Conservation (phyloP, 2,797 vertebrate genomes). For the Pangasius krempfi region DNA sequence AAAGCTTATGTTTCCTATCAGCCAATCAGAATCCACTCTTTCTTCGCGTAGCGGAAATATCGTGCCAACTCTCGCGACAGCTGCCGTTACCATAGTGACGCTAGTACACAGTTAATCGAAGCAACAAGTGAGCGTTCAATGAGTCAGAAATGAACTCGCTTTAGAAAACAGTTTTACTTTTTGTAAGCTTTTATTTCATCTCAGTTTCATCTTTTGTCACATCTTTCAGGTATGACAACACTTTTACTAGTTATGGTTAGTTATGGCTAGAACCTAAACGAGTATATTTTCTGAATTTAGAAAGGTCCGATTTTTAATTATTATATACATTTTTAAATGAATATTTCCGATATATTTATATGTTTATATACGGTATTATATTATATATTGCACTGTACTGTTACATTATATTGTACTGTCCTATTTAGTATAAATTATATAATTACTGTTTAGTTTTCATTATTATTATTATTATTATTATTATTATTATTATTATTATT, state of each 20-base stretch:
- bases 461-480: too few species aligned
- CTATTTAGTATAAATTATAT: background rate
- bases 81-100: conserved; percentile 60
- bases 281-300: too few species aligned
- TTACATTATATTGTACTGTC: background rate
- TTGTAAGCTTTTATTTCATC: background rate
- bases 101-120: conserved; percentile 47
- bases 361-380: background rate
- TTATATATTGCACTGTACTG: background rate
- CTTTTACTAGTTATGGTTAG: background rate
- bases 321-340: too few species aligned
- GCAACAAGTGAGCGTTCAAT: background rate
- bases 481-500: background rate
- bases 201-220: background rate
- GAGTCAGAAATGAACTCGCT: background rate
- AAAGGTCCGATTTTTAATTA: background rate
- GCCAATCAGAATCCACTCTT: background rate
- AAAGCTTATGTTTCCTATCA: background rate
- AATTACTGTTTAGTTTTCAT: background rate
- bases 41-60: background rate
- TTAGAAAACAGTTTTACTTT: background rate
- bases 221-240: background rate
- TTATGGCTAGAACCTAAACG: background rate
- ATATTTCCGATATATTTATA: background rate
- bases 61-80: conserved; percentile 62